Conservation (phyloP, 2,797 vertebrate genomes). For the Carcharodon carcharias region DNA sequence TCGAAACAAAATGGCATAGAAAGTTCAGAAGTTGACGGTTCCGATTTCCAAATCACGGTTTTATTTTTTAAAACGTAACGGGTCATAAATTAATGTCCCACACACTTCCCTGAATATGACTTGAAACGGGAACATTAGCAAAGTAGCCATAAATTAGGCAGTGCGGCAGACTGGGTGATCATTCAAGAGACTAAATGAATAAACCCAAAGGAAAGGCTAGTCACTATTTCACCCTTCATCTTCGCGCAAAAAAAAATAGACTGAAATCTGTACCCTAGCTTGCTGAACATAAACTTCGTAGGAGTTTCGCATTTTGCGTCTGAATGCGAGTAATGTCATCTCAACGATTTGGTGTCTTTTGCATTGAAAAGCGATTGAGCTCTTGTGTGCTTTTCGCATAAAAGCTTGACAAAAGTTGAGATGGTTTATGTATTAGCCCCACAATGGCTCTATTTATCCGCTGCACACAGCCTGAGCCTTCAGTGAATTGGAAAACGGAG, state of each 20-base stretch:
- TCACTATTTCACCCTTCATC: conserved; percentile 34
- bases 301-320: conserved; percentile 26
- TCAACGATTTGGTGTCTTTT: conserved; percentile 46
- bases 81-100: conserved; percentile 9
- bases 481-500: conserved; percentile 51
- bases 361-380: conserved; percentile 44
- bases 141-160: conserved; percentile 31
- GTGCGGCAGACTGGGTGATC: conserved; percentile 32
- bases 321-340: conserved; percentile 37
- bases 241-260: conserved; percentile 35
- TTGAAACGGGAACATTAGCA: conserved; percentile 23
- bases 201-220: conserved; percentile 28
- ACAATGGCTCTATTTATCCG: conserved; percentile 57
- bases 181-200: conserved; percentile 30
- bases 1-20: neutral
- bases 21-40: neutral
- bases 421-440: conserved; percentile 50
- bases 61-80: neutral
- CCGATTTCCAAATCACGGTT: conserved; percentile 3
- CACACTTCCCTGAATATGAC: neutral
- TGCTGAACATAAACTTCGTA: conserved; percentile 21
- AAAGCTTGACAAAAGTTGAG: conserved; percentile 54
- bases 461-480: conserved; percentile 48
- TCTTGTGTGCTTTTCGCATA: conserved; percentile 55
- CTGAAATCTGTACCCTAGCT: conserved; percentile 23